phyloP scores from a whole-genome alignment of 2,113 vertebrate genomes.

The Toxotes chatareus region DNA sequence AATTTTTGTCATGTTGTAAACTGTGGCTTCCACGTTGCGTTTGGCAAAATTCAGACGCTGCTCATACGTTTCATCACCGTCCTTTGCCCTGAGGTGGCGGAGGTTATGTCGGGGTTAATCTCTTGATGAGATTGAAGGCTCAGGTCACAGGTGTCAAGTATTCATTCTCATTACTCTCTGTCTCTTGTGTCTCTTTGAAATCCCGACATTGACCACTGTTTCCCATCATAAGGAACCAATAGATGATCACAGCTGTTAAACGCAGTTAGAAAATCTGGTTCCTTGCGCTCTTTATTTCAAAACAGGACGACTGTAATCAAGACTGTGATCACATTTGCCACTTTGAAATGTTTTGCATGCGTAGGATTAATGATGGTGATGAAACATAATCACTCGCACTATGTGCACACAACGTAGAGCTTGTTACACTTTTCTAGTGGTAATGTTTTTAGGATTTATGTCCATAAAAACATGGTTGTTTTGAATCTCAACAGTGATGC shows the following conservation, averaged over 20 bases:
- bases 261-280: background rate
- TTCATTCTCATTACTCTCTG: slow-evolving; percentile 19
- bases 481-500: background rate
- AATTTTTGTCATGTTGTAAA: slow-evolving; percentile 29
- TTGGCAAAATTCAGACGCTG: background rate
- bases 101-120: slow-evolving; percentile 13
- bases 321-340: background rate
- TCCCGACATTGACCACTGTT: background rate
- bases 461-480: background rate
- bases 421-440: too few species aligned
- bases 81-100: background rate
- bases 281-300: background rate
- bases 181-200: slow-evolving; percentile 5
- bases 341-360: background rate
- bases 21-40: background rate
- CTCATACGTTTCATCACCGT: background rate
- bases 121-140: slow-evolving; percentile 14
- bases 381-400: background rate
- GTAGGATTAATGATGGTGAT: background rate
- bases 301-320: background rate
- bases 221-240: background rate
- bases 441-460: background rate
- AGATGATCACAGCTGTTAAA: background rate
- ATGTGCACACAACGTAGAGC: background rate
- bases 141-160: background rate